Base-by-base conservation (phyloP, 2,113 vertebrate species). In the Xiphophorus maculatus region DNA sequence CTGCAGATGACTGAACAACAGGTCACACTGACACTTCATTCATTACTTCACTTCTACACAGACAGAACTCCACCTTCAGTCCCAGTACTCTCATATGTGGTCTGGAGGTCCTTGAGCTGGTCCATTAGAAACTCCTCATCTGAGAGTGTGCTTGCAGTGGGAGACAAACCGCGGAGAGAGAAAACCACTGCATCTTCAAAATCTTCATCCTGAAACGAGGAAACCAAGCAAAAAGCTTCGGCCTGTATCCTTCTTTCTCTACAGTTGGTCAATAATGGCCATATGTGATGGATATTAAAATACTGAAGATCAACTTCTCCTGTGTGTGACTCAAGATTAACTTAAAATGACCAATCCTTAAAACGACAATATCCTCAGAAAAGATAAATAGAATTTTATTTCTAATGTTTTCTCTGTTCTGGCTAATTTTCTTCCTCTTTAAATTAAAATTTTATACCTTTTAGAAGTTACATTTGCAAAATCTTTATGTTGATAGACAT, bases 61-160 rank as follows among this genome's bases (percentile, higher is more conserved):
- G 73, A 25, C 19, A 14, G 42, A n/a, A 32, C 73, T 51, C 29
- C 30, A 93, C 92, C 92, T 90, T 89, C 85, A 60, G 54, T 75
- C 29, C 44, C 42, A 5, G 66, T 10, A 35, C 48, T 73, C 67
- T 71, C 32, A 30, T 74, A 78, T 32, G 78, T 58, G 40, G 30
- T 33, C 14, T 74, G 62, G 1, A 71, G 13, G 32, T 79, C 64
- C 66, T 76, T 42, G 29, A 15, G 29, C 63, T 73, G 33, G 7
- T 87, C 75, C 15, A 48, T 33, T 19, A 5, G 9, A n/a, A 33
- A 29, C 58, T 82, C 80, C 69, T 87, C 86, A 25, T 77, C 71
- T 2, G 35, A 29, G 13, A n/a, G 7, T 1, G 74, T 17, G 37
- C 29, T 84, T 64, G 73, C 70, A 71, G 44, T 0, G 2, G 82